Evolutionary conservation across 2,888 invertebrate genomes (phyloP).

Genomic region (Coleophora flavipennella): DNA sequence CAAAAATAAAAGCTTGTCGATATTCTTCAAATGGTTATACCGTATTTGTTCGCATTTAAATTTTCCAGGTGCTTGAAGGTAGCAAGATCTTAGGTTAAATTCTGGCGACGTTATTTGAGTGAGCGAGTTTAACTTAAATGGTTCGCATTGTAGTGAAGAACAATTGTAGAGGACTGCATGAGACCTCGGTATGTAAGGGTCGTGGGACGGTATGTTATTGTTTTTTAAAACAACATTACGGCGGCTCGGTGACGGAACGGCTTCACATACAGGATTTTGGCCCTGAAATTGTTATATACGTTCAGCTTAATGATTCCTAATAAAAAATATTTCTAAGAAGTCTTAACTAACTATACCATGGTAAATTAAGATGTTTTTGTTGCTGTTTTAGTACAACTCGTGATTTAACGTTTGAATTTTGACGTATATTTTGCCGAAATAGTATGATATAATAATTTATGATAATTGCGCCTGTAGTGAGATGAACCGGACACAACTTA

Average conservation of each 20-base stretch:
- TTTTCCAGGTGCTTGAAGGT: slow-evolving; percentile 17
- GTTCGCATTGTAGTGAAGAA: slow-evolving; percentile 30
- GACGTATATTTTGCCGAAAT: slow-evolving; percentile 1
- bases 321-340: too few species aligned
- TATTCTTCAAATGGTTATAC: slow-evolving; percentile 45
- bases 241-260: slow-evolving; percentile 20
- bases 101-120: slow-evolving; percentile 35
- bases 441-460: not conserved
- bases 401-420: slow-evolving; percentile 7
- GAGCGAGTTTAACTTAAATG: slow-evolving; percentile 34
- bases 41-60: slow-evolving; percentile 42
- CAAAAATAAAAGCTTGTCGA: slow-evolving; percentile 51
- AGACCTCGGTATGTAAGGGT: slow-evolving; percentile 50
- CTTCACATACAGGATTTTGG: slow-evolving; percentile 33
- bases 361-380: not conserved
- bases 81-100: slow-evolving; percentile 37
- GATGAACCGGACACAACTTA: slow-evolving; percentile 1
- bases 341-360: too few species aligned
- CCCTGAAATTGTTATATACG: slow-evolving; percentile 32
- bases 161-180: slow-evolving; percentile 41
- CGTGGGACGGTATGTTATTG: slow-evolving; percentile 37
- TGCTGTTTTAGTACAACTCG: slow-evolving; percentile 6
- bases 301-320: not conserved
- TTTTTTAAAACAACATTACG: slow-evolving; percentile 18
- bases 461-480: slow-evolving; percentile 2